Percentiles rank a stretch among this genome's conserved stretches.
These are phyloP conservation scores for Adelosebastes latens DNA, from an alignment of 2,797 vertebrate species.

Conservation along the genomic window DNA sequence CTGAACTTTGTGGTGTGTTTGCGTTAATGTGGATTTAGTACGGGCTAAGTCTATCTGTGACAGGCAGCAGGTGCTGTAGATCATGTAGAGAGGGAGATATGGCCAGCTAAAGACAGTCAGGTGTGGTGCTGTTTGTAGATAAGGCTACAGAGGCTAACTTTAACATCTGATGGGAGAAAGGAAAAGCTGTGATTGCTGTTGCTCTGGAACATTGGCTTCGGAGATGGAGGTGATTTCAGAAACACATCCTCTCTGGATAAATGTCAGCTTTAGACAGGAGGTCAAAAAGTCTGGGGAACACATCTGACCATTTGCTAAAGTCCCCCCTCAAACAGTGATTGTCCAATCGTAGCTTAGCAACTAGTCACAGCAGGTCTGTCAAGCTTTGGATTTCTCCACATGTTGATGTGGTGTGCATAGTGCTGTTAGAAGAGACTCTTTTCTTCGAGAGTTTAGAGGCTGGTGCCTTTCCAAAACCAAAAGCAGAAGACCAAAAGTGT, in stretches of 20 bases:
- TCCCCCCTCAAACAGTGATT: constrained; percentile 11
- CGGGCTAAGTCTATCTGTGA: constrained; percentile 70
- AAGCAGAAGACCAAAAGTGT: background rate
- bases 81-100: constrained; percentile 64
- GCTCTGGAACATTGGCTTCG: constrained; percentile 34
- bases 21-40: constrained; percentile 56
- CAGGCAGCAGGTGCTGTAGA: constrained; percentile 72
- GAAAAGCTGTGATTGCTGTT: constrained; percentile 46
- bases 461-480: background rate
- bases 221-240: constrained; percentile 51
- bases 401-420: background rate
- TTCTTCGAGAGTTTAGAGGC: background rate
- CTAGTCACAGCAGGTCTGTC: background rate
- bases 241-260: constrained; percentile 28
- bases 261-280: constrained; percentile 33
- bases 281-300: constrained; percentile 23
- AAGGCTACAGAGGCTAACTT: constrained; percentile 63
- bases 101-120: constrained; percentile 58
- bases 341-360: constrained; percentile 24
- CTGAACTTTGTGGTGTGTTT: constrained; percentile 44
- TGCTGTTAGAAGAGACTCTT: background rate
- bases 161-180: constrained; percentile 57
- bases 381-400: constrained; percentile 10
- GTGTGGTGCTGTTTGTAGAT: constrained; percentile 68
- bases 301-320: constrained; percentile 33